These are phyloP conservation scores for Boloria euphrosyne DNA, from an alignment of 2,888 invertebrate species.

Conservation along the genomic window DNA sequence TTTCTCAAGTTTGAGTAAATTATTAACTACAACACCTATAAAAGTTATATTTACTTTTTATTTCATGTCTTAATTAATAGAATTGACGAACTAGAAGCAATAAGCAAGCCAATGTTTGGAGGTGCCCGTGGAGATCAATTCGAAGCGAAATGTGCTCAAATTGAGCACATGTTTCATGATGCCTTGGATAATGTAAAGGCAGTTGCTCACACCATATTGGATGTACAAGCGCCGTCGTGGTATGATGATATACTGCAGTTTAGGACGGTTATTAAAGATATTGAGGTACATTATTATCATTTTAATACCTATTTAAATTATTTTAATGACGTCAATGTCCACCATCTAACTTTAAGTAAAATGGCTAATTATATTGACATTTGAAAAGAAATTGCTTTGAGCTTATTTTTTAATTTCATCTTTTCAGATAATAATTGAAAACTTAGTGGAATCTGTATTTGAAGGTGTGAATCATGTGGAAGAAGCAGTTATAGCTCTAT, in stretches of 20 bases:
- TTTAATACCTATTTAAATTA: not conserved
- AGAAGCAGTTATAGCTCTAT: slow-evolving; percentile 90
- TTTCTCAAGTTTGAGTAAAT: too few species aligned
- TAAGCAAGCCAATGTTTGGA: slow-evolving; percentile 88
- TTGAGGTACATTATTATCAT: slow-evolving; percentile 70
- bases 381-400: too few species aligned
- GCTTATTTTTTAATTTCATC: not conserved
- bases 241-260: slow-evolving; percentile 87
- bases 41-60: too few species aligned
- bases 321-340: too few species aligned
- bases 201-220: slow-evolving; percentile 85
- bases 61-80: slow-evolving; percentile 54
- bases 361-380: too few species aligned
- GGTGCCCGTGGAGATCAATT: slow-evolving; percentile 87
- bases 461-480: slow-evolving; percentile 90
- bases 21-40: too few species aligned
- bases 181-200: slow-evolving; percentile 83
- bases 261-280: slow-evolving; percentile 82
- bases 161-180: slow-evolving; percentile 88
- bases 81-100: slow-evolving; percentile 87
- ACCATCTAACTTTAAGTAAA: too few species aligned
- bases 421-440: slow-evolving; percentile 89
- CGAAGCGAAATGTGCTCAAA: slow-evolving; percentile 85
- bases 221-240: slow-evolving; percentile 92
- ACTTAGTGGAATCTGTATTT: slow-evolving; percentile 90